Percentiles rank a stretch among this genome's conserved stretches.
phyloP scores from a whole-genome alignment of 2,797 vertebrate species.

The Podargus strigoides region DNA sequence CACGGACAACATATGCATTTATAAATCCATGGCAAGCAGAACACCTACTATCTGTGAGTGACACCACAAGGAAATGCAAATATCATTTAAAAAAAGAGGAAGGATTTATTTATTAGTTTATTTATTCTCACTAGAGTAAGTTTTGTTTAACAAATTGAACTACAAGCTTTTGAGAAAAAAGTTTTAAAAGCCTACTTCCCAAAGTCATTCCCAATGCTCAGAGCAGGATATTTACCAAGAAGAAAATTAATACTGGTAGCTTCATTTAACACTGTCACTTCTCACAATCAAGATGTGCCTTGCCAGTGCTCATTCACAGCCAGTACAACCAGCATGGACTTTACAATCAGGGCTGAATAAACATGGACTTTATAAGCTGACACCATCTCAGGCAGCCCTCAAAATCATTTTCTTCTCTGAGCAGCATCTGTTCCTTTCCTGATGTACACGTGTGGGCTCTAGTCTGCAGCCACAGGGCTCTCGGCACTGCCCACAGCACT shows the following conservation, averaged over 20 bases:
- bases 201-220: not conserved
- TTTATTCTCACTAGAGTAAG: accelerated
- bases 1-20: not conserved
- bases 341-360: not conserved
- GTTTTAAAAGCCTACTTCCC: not conserved
- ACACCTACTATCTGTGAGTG: not conserved
- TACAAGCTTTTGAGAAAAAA: not conserved
- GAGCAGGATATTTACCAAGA: not conserved
- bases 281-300: not conserved
- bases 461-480: not conserved
- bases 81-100: accelerated
- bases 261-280: not conserved
- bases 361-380: not conserved
- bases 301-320: not conserved
- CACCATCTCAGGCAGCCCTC: not conserved
- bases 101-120: accelerated
- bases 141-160: not conserved
- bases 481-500: not conserved
- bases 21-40: not conserved
- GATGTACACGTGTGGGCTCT: not conserved
- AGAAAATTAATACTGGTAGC: not conserved
- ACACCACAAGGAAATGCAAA: not conserved
- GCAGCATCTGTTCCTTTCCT: not conserved
- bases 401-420: not conserved
- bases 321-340: not conserved